phyloP scores from a whole-genome alignment of 2,888 invertebrate genomes.

The Stegophylla sp. region DNA sequence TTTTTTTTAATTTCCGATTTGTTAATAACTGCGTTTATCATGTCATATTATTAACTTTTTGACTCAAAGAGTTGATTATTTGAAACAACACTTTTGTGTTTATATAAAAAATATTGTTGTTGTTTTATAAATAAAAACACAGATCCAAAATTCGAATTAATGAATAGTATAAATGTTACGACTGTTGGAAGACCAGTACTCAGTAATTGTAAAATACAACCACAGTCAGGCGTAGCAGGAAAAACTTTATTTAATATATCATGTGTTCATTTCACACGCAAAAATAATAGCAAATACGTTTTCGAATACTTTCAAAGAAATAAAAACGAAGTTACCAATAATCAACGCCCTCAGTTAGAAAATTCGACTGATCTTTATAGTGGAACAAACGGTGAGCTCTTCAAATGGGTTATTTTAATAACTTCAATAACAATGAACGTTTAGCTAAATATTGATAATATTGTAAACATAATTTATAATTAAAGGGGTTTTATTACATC shows the following conservation, averaged over 20 bases:
- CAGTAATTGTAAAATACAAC: conserved; percentile 7
- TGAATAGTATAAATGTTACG: neutral
- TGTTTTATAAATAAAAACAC: neutral
- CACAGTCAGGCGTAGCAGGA: neutral
- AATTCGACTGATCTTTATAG: neutral
- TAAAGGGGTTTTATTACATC: conserved; percentile 28
- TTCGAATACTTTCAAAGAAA: conserved; percentile 32
- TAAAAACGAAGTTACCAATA: no score
- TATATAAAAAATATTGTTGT: neutral
- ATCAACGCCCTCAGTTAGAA: neutral
- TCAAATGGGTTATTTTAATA: no score
- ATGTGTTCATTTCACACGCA: neutral
- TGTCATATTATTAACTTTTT: no score
- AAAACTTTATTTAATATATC: conserved; percentile 16
- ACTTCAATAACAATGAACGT: neutral
- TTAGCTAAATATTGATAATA: no score
- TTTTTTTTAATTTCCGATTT: no score
- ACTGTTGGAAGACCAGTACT: conserved; percentile 3
- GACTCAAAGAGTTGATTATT: neutral
- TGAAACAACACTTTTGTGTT: neutral
- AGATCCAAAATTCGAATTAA: neutral
- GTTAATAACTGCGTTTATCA: no score
- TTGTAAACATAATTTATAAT: neutral
- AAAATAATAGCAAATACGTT: neutral
- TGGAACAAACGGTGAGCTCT: neutral